Percentiles rank a stretch among this genome's conserved stretches.
Evolutionary conservation across 1,140 invertebrate genomes (phyloP).

Genomic region (Drosophila kikkawai): DNA sequence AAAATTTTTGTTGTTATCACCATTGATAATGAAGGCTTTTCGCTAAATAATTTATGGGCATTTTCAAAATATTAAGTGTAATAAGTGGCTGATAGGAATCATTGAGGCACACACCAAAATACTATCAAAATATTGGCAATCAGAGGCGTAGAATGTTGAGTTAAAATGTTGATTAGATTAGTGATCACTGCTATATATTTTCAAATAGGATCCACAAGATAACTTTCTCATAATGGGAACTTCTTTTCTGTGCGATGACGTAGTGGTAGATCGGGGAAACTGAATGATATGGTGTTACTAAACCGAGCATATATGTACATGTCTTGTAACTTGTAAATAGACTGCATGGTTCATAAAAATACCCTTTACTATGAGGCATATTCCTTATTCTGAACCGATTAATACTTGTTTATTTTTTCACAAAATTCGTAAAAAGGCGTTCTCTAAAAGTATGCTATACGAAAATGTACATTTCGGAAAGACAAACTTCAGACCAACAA

Average conservation of each 20-base stretch:
- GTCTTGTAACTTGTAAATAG: background rate
- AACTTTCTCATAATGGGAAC: background rate
- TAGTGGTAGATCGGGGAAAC: background rate
- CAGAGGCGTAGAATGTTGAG: constrained; percentile 7
- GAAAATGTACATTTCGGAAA: background rate
- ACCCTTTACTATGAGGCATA: too few species aligned
- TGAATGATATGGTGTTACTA: background rate
- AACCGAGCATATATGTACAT: background rate
- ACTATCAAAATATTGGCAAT: constrained; percentile 12
- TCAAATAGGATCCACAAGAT: constrained; percentile 13
- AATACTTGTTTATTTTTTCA: too few species aligned
- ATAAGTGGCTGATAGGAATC: constrained; percentile 29
- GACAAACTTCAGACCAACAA: background rate
- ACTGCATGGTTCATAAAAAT: too few species aligned
- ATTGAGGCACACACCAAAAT: constrained; percentile 23
- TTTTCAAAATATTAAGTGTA: constrained; percentile 11
- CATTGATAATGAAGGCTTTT: constrained; percentile 10
- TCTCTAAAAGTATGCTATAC: constrained; percentile 6
- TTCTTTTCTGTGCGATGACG: background rate
- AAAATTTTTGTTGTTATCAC: constrained; percentile 10
- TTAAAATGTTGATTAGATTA: constrained; percentile 32
- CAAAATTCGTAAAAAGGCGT: background rate
- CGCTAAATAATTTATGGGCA: constrained; percentile 4
- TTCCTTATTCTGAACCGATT: background rate
- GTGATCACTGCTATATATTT: constrained; percentile 21